Evolutionary conservation across 2,797 vertebrate genomes (phyloP).

Genomic region (Petrocephalus schoutedeni): DNA sequence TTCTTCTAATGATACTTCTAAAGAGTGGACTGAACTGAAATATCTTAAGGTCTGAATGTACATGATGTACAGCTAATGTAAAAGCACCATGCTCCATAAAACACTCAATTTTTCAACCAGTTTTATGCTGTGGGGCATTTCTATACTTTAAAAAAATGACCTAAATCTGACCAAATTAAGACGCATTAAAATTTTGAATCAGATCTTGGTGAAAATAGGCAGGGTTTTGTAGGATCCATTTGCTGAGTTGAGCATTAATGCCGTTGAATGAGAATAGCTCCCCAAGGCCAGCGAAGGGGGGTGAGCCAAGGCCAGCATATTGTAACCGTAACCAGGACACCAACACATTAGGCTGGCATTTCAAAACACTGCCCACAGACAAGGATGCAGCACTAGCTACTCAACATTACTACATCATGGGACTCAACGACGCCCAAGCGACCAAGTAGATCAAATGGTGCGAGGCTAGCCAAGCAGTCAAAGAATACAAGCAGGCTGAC

Average conservation of each 20-base stretch:
- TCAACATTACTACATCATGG: background rate
- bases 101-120: background rate
- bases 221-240: background rate
- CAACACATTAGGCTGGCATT: background rate
- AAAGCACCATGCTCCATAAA: background rate
- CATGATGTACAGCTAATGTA: background rate
- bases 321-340: conserved; percentile 25
- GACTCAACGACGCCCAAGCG: background rate
- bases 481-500: conserved; percentile 14
- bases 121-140: background rate
- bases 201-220: background rate
- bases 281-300: background rate
- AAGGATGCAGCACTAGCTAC: background rate
- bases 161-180: background rate
- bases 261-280: conserved; percentile 14
- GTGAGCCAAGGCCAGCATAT: background rate
- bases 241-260: background rate
- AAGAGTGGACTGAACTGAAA: background rate
- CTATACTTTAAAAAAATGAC: background rate
- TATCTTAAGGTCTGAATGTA: background rate
- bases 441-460: background rate
- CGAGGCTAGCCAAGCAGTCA: background rate
- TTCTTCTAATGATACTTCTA: conserved; percentile 10
- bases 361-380: conserved; percentile 6
- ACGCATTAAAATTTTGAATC: background rate